A percentile compares a stretch with the other conserved stretches of the same genome.
These are phyloP conservation scores for Lasius fuliginosus DNA, from an alignment of 2,888 invertebrate species.

Conservation along the genomic window DNA sequence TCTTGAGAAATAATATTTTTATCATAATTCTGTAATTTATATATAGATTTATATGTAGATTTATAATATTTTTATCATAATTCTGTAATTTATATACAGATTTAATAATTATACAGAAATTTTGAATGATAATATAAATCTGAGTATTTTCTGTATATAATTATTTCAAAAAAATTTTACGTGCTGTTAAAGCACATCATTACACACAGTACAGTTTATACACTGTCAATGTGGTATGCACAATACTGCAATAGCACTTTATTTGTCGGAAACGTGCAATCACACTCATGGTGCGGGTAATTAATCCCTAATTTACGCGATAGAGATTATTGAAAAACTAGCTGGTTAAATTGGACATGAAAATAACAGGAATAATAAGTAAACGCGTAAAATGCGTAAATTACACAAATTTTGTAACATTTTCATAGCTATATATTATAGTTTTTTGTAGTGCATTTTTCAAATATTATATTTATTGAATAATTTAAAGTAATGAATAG, in stretches of 20 bases:
- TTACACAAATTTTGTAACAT: neutral
- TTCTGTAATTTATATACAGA: neutral
- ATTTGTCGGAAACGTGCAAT: neutral
- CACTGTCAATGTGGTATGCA: neutral
- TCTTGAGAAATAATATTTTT: neutral
- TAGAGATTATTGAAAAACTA: constrained; percentile 20
- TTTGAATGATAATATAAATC: neutral
- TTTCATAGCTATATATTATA: neutral
- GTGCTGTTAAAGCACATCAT: neutral
- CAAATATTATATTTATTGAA: neutral
- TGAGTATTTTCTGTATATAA: neutral
- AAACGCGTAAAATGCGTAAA: neutral
- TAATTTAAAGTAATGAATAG: neutral
- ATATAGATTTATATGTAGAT: neutral
- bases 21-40: neutral
- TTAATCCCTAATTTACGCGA: constrained; percentile 24
- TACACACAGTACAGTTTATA: neutral
- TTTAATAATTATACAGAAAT: neutral
- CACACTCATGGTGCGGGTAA: neutral
- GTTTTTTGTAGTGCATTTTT: neutral
- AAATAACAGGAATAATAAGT: constrained; percentile 14
- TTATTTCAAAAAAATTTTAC: neutral
- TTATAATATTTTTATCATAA: constrained; percentile 1
- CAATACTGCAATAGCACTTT: neutral
- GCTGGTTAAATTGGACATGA: neutral